phyloP scores from a whole-genome alignment of 2,113 vertebrate genomes.

The Gorsachius goisagi region DNA sequence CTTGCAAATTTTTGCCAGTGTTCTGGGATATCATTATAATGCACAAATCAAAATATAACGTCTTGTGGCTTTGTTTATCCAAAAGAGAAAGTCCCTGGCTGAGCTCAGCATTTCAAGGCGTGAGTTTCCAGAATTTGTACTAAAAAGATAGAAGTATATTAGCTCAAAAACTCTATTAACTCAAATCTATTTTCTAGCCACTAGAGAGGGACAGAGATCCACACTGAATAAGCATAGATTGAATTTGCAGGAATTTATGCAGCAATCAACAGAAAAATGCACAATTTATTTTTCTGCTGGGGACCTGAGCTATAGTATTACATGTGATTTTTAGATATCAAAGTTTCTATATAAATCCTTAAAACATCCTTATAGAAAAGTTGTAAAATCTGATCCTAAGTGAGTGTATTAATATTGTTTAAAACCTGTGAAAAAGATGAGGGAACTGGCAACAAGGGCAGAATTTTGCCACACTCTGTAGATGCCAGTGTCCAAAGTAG shows the following conservation, averaged over 20 bases:
- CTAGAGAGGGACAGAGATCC: slow-evolving; percentile 60
- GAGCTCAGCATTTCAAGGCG: background rate
- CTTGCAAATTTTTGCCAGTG: background rate
- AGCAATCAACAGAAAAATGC: background rate
- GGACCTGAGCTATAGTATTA: background rate
- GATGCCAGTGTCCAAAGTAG: background rate
- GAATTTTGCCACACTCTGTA: background rate
- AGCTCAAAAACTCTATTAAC: background rate
- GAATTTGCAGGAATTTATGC: slow-evolving; percentile 14
- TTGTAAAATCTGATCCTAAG: background rate
- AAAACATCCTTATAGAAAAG: background rate
- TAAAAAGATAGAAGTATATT: background rate
- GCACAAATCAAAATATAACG: background rate
- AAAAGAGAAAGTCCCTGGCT: background rate
- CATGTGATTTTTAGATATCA: background rate
- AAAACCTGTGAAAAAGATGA: background rate
- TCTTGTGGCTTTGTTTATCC: background rate
- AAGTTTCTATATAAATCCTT: background rate
- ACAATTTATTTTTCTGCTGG: background rate
- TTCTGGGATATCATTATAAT: background rate
- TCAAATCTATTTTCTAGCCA: slow-evolving; percentile 26
- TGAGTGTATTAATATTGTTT: background rate
- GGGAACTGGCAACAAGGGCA: background rate
- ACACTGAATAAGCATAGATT: background rate
- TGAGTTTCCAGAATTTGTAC: background rate